These are phyloP conservation scores for Scortum barcoo DNA, from an alignment of 2,113 vertebrate genomes.

Conservation along the genomic window DNA sequence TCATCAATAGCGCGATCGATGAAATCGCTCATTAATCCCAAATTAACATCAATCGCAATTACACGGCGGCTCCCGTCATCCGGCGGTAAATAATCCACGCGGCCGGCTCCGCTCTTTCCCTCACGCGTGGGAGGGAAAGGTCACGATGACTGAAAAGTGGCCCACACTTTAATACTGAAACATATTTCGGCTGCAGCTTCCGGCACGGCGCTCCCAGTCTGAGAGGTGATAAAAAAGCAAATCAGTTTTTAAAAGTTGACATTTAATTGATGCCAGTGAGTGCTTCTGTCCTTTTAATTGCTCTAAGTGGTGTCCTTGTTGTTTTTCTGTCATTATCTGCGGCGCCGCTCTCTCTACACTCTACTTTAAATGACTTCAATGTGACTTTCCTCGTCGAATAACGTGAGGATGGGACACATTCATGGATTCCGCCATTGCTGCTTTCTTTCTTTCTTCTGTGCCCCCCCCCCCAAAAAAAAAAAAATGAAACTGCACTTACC, in stretches of 20 bases:
- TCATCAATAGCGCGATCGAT: slow-evolving; percentile 55
- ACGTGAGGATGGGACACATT: neutral
- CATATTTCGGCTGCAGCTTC: neutral
- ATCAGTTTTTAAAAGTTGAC: slow-evolving; percentile 2
- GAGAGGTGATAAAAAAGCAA: slow-evolving; percentile 11
- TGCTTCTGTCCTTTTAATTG: neutral
- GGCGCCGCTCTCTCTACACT: neutral
- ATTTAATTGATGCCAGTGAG: slow-evolving; percentile 32
- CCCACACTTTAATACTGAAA: slow-evolving; percentile 4
- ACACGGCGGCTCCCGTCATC: slow-evolving; percentile 8
- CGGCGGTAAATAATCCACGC: slow-evolving; percentile 27
- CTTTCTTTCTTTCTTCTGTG: slow-evolving; percentile 33
- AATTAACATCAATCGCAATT: slow-evolving; percentile 64
- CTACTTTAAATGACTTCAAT: slow-evolving; percentile 38
- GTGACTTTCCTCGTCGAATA: slow-evolving; percentile 50
- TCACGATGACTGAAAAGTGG: slow-evolving; percentile 7
- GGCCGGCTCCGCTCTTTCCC: neutral
- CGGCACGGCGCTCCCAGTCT: neutral
- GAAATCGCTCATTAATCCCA: slow-evolving; percentile 66
- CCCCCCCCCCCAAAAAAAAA: no score
- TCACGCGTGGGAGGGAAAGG: slow-evolving; percentile 27
- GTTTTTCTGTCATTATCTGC: slow-evolving; percentile 15
- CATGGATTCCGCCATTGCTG: neutral
- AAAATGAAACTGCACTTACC: slow-evolving; percentile 22
- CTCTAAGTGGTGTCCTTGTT: slow-evolving; percentile 32